These are phyloP conservation scores for Eurystomus glaucurus DNA, from an alignment of 2,797 vertebrate genomes.

Conservation along the genomic window DNA sequence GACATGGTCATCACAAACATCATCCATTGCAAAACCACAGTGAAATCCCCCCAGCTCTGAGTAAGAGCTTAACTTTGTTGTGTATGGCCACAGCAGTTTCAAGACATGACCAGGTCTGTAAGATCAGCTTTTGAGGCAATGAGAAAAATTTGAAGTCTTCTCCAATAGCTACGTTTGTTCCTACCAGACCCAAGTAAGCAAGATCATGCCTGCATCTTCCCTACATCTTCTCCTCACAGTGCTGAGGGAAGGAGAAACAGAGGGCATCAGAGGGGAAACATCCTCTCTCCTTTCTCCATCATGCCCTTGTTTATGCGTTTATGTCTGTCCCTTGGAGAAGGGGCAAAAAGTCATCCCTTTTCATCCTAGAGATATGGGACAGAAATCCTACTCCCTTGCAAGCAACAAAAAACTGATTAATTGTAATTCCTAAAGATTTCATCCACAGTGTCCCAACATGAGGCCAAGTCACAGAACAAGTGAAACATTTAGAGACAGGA, in stretches of 20 bases:
- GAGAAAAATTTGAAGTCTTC: background rate
- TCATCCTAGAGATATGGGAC: background rate
- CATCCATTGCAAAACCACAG: background rate
- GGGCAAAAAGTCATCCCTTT: background rate
- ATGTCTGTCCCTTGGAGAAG: background rate
- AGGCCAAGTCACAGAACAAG: background rate
- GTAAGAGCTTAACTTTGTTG: background rate
- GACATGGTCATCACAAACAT: background rate
- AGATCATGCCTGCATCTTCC: background rate
- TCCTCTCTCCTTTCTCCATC: background rate
- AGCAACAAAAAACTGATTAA: background rate
- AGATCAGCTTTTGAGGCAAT: background rate
- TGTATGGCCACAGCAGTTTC: background rate
- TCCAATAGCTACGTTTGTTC: accelerated
- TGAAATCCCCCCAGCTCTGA: background rate
- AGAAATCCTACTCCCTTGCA: background rate
- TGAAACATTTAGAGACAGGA: background rate
- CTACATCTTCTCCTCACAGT: background rate
- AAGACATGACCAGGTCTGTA: background rate
- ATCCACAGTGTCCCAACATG: background rate
- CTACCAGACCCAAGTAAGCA: background rate
- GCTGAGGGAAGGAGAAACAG: background rate
- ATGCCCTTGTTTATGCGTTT: background rate
- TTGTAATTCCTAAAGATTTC: background rate
- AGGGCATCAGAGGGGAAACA: background rate